Conservation (phyloP, 2,888 invertebrate species). For the Cepaea hortensis region DNA sequence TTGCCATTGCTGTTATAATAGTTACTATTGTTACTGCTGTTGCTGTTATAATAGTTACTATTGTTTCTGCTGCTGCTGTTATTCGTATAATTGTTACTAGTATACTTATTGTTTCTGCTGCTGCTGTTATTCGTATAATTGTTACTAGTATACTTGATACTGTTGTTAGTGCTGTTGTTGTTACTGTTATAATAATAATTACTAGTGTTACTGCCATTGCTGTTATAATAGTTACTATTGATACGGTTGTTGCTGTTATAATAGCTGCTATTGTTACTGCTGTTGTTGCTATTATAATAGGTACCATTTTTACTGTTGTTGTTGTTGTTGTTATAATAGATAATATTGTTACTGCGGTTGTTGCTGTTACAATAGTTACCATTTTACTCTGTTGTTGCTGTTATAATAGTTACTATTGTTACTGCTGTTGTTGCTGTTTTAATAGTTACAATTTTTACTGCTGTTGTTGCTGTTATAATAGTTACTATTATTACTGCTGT, state of each 20-base stretch:
- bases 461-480: background rate
- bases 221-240: background rate
- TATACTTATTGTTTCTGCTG: background rate
- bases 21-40: background rate
- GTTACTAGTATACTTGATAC: background rate
- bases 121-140: background rate
- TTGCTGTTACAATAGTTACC: background rate
- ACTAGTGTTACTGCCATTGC: background rate
- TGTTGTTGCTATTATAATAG: background rate
- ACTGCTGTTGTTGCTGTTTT: background rate
- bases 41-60: background rate
- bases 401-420: background rate
- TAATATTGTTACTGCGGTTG: background rate
- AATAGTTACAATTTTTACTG: background rate
- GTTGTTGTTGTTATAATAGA: background rate
- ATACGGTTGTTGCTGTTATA: background rate
- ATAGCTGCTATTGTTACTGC: background rate
- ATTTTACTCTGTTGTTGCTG: background rate
- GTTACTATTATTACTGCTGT: background rate
- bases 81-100: background rate
- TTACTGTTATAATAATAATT: background rate
- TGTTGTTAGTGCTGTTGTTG: background rate
- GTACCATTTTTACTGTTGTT: background rate
- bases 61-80: background rate
- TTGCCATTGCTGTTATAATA: background rate